A percentile compares a stretch with the other conserved stretches of the same genome.
phyloP scores from a whole-genome alignment of 1,140 invertebrate genomes.

The Goniozus legneri region DNA sequence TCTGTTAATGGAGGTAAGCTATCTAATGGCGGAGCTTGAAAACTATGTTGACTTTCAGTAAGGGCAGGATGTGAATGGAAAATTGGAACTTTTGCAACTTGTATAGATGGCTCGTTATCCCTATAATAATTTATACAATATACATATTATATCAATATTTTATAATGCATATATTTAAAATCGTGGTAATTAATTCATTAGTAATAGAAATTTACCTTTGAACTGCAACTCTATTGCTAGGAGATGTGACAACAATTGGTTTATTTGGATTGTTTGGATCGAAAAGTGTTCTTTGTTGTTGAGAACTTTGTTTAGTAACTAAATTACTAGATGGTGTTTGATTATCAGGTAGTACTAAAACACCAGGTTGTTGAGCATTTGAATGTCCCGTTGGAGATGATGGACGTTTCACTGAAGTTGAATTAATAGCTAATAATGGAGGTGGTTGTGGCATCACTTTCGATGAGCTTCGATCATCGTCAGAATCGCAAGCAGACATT shows the following conservation, averaged over 20 bases:
- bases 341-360: constrained; percentile 45
- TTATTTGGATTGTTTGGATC: constrained; percentile 70
- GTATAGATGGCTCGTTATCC: constrained; percentile 35
- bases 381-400: constrained; percentile 26
- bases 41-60: constrained; percentile 28
- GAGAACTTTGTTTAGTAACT: constrained; percentile 17
- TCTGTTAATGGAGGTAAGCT: constrained; percentile 40
- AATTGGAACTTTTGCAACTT: constrained; percentile 33
- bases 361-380: constrained; percentile 40
- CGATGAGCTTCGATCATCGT: constrained; percentile 40
- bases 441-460: constrained; percentile 22
- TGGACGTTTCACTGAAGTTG: constrained; percentile 24
- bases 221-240: constrained; percentile 41
- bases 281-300: constrained; percentile 58
- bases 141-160: neutral
- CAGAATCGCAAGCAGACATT: constrained; percentile 41
- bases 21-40: constrained; percentile 36
- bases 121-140: constrained; percentile 21
- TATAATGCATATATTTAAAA: neutral
- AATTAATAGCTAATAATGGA: constrained; percentile 23
- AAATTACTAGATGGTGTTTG: constrained; percentile 29
- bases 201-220: constrained; percentile 30
- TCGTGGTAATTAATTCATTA: neutral
- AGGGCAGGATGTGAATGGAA: constrained; percentile 34
- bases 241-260: constrained; percentile 62